Base-by-base conservation (phyloP, 1,140 invertebrate genomes). In the Cardiocondyla obscurior region DNA sequence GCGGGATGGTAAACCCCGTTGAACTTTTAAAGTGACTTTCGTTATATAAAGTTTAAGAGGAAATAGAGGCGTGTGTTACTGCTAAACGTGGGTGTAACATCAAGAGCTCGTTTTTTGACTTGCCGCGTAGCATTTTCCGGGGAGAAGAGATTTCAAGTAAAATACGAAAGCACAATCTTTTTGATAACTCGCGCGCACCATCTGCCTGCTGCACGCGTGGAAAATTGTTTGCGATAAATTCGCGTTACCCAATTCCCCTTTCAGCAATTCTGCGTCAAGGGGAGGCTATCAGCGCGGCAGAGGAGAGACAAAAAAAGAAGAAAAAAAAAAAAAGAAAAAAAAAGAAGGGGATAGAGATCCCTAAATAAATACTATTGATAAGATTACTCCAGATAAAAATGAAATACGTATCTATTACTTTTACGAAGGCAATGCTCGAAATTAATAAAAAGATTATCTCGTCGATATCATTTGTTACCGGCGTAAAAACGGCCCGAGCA, bases 21-120 rank as follows among this genome's bases (percentile, higher is more conserved):
- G 72, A 76, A 62, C 72, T 62, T 76, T 74, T 62, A n/a, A 62
- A 44, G 12, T 46, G 36, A 46, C 55, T 62, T 62, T 62, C 55
- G 55, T 73, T 58, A 73, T 58, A 73, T 58, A 73, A 73, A 73
- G 70, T 76, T 62, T 57, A 64, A 64, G 64, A 62, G 72, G 64
- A 76, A 76, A 64, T 62, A 39, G 39, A 22, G 5, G 39, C 39
- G 39, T 60, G 36, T 60, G 42, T 64, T 62, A 46, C 39, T n/a
- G 28, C 28, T 16, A 46, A 76, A 12, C 39, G 72, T 64, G 28
- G 39, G 57, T 76, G 57, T 76, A 64, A 64, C 49, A 76, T 46
- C 39, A 30, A 46, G 28, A 62, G 39, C n/a, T n/a, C 57, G 25
- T 62, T 36, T 76, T 46, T 28, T 64, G 44, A 62, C n/a, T 64